phyloP scores from a whole-genome alignment of 2,113 vertebrate genomes.

The Nyctibius bracteatus region DNA sequence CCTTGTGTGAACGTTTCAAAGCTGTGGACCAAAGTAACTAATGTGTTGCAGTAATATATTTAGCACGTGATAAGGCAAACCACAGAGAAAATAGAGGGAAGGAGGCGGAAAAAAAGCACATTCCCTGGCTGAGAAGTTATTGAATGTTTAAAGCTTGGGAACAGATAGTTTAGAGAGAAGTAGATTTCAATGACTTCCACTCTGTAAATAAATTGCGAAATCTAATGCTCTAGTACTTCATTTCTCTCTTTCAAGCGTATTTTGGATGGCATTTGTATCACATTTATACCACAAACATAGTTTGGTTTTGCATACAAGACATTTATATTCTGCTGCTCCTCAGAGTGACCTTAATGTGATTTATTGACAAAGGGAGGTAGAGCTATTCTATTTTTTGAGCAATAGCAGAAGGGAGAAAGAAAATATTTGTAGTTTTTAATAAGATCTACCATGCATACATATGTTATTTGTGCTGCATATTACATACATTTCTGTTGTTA shows the following conservation, averaged over 20 bases:
- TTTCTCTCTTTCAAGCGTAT: conserved; percentile 38
- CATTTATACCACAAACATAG: background rate
- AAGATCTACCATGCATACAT: background rate
- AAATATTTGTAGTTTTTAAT: conserved; percentile 24
- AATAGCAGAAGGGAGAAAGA: background rate
- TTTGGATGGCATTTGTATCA: conserved; percentile 36
- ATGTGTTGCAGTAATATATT: conserved; percentile 39
- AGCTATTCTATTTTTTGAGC: background rate
- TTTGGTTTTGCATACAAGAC: background rate
- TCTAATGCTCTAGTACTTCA: conserved; percentile 27
- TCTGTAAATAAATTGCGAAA: conserved; percentile 44
- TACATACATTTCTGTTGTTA: background rate
- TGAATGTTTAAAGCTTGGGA: conserved; percentile 52
- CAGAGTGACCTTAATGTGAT: conserved; percentile 23
- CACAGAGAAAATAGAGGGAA: conserved; percentile 16
- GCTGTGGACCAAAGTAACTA: conserved; percentile 10
- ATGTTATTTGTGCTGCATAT: background rate
- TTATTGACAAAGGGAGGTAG: conserved; percentile 31
- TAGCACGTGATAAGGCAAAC: conserved; percentile 45
- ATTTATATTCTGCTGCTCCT: background rate
- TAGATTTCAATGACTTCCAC: conserved; percentile 25
- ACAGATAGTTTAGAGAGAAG: conserved; percentile 33
- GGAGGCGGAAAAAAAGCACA: background rate
- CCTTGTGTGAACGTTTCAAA: background rate
- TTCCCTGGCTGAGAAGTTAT: conserved; percentile 31